A percentile compares a stretch with the other conserved stretches of the same genome.
Evolutionary conservation across 2,113 vertebrate genomes (phyloP).

Genomic region (Himantopus leucocephalus): DNA sequence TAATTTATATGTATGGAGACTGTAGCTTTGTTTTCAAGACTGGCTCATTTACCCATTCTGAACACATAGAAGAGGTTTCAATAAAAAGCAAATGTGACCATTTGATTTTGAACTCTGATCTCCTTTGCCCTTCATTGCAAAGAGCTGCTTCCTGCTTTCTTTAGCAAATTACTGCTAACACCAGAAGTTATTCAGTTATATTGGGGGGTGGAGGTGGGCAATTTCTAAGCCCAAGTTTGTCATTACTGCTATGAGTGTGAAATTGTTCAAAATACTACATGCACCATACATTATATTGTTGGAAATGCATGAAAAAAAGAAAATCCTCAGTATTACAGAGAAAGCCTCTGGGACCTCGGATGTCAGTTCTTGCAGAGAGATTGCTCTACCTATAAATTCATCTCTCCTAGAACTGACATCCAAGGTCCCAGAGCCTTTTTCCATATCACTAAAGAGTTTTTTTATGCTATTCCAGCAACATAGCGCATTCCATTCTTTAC

Average conservation of each 20-base stretch:
- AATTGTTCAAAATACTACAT: neutral
- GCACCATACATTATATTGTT: neutral
- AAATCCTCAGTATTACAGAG: neutral
- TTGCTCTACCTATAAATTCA: constrained; percentile 66
- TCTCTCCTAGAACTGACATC: constrained; percentile 67
- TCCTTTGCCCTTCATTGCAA: neutral
- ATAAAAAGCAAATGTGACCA: neutral
- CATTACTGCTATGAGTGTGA: neutral
- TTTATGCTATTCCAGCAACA: constrained; percentile 31
- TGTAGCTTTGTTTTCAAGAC: neutral
- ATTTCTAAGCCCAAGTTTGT: neutral
- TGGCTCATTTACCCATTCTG: neutral
- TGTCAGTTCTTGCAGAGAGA: constrained; percentile 69
- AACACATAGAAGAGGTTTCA: neutral
- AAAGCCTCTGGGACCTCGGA: constrained; percentile 57
- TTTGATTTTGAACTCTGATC: neutral
- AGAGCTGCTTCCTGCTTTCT: neutral
- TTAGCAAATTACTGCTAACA: neutral
- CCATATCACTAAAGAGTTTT: constrained; percentile 52
- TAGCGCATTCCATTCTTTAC: constrained; percentile 48
- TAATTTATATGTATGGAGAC: neutral
- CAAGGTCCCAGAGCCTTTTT: constrained; percentile 61
- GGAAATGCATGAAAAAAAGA: constrained; percentile 12
- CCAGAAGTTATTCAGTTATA: neutral
- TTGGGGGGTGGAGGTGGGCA: fast-evolving